Evolutionary conservation across 2,113 vertebrate genomes (phyloP).

Genomic region (Promerops cafer): DNA sequence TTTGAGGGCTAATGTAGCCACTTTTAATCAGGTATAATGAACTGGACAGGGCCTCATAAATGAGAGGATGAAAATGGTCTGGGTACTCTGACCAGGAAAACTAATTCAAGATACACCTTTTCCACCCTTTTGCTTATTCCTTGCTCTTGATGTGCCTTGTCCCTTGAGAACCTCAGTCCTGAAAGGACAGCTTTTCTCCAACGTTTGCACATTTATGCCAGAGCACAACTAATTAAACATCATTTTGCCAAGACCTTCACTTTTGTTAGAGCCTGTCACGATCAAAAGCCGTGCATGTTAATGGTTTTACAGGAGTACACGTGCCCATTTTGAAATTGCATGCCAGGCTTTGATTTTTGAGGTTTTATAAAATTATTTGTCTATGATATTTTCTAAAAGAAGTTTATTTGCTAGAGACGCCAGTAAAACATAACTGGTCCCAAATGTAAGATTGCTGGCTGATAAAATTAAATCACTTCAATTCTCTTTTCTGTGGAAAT

Average conservation of each 20-base stretch:
- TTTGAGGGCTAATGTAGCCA: neutral
- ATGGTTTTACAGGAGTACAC: neutral
- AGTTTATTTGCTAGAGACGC: neutral
- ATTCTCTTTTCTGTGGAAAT: conserved; percentile 34
- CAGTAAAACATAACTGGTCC: neutral
- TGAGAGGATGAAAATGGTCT: neutral
- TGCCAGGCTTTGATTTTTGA: neutral
- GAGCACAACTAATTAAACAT: neutral
- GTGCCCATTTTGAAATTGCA: neutral
- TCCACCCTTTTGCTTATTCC: neutral
- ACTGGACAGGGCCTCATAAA: neutral
- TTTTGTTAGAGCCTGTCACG: neutral
- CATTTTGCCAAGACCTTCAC: neutral
- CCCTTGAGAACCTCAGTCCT: neutral
- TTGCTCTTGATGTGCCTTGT: neutral
- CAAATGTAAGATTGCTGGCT: neutral
- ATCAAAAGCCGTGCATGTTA: neutral
- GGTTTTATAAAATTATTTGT: neutral
- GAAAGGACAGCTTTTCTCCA: neutral
- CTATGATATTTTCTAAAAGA: neutral
- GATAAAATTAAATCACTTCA: conserved; percentile 11
- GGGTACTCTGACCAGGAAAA: neutral
- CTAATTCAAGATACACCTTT: neutral
- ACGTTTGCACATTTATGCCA: neutral
- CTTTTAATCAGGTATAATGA: neutral